Conservation (phyloP, 2,888 invertebrate species). For the Cantharis nigra region DNA sequence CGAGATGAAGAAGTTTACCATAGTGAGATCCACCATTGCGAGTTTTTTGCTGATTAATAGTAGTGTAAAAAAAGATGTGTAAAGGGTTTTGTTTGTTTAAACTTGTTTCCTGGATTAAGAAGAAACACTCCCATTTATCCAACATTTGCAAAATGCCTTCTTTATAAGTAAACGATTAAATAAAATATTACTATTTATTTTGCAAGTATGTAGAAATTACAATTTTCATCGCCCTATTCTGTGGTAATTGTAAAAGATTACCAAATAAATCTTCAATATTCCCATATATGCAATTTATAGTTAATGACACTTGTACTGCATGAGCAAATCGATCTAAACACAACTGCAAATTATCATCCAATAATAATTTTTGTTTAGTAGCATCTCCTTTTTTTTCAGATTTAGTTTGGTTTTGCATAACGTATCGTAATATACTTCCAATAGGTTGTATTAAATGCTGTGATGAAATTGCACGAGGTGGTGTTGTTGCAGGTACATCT, state of each 20-base stretch:
- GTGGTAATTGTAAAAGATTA: constrained; percentile 65
- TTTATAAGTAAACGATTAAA: background rate
- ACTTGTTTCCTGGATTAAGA: too few relatives aligned
- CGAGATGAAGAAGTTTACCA: too few relatives aligned
- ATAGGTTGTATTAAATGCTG: constrained; percentile 59
- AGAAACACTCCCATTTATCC: too few relatives aligned
- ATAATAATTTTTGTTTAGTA: constrained; percentile 34
- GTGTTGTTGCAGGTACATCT: constrained; percentile 58
- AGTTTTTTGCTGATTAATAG: too few relatives aligned
- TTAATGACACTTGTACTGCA: constrained; percentile 79
- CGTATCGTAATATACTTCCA: constrained; percentile 37
- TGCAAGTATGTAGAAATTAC: constrained; percentile 63
- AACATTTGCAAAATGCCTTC: too few relatives aligned
- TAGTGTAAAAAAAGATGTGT: too few relatives aligned
- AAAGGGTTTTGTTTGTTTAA: too few relatives aligned
- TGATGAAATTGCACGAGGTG: constrained; percentile 67
- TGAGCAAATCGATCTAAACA: constrained; percentile 81
- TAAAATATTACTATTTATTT: constrained; percentile 12
- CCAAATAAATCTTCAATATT: constrained; percentile 73
- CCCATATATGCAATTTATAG: constrained; percentile 79
- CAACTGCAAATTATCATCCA: constrained; percentile 57
- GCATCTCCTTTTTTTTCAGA: constrained; percentile 16
- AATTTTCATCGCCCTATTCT: constrained; percentile 67
- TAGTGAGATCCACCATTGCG: too few relatives aligned
- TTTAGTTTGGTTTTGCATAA: constrained; percentile 25